Conservation (phyloP, 2,888 invertebrate genomes). For the Encarsia formosa region DNA sequence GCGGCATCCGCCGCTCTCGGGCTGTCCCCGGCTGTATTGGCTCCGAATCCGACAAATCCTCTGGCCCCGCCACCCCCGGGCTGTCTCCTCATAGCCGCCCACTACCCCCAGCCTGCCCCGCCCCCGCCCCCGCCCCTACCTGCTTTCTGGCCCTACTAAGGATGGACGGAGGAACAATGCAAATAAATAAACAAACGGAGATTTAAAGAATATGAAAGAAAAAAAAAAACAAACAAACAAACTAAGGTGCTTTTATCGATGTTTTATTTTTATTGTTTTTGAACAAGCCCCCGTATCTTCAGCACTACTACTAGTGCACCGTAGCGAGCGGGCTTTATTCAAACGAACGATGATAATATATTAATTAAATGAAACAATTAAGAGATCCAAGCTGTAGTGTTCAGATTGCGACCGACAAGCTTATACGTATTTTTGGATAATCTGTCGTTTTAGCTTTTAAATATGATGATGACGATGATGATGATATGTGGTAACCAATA, state of each 20-base stretch:
- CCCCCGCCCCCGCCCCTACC: conserved; percentile 47
- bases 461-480: neutral
- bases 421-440: neutral
- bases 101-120: conserved; percentile 43
- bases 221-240: no score
- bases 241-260: no score
- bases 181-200: no score
- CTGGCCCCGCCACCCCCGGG: conserved; percentile 42
- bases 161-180: neutral
- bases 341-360: no score
- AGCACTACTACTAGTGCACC: no score
- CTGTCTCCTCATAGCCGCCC: conserved; percentile 46
- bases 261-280: no score
- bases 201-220: no score
- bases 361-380: no score
- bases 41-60: conserved; percentile 28
- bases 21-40: conserved; percentile 50
- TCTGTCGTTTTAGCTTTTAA: neutral
- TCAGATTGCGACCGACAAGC: conserved; percentile 45
- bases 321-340: no score
- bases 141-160: conserved; percentile 48
- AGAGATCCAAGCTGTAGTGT: conserved; percentile 48
- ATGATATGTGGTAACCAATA: neutral
- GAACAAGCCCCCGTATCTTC: no score
- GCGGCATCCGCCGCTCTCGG: conserved; percentile 42